Conservation (phyloP, 2,888 invertebrate species). For the Anagyrus pseudococci region DNA sequence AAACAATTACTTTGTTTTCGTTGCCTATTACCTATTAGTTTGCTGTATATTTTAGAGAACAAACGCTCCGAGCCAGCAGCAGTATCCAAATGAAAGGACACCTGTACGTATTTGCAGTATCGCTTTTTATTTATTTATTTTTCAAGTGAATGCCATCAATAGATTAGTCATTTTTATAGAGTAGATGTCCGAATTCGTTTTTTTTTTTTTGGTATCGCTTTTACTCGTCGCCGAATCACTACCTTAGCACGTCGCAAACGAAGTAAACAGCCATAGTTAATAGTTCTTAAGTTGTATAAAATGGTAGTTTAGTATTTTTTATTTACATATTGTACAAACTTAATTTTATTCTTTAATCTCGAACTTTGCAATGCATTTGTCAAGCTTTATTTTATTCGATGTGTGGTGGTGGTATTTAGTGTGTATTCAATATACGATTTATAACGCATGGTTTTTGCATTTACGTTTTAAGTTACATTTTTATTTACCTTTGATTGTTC, state of each 20-base stretch:
- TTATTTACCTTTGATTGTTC: background rate
- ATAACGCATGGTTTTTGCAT: background rate
- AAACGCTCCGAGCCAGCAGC: slow-evolving; percentile 53
- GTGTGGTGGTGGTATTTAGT: slow-evolving; percentile 17
- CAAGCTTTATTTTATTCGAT: slow-evolving; percentile 7
- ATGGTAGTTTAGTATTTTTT: background rate
- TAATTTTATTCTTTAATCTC: slow-evolving; percentile 6
- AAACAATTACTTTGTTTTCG: slow-evolving; percentile 60
- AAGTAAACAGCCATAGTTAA: too few relatives aligned
- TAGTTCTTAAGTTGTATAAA: too few relatives aligned
- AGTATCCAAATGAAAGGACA: slow-evolving; percentile 70
- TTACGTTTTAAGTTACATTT: too few relatives aligned
- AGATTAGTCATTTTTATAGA: background rate
- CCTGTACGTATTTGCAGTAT: slow-evolving; percentile 71
- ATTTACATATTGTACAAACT: background rate
- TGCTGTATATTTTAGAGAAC: slow-evolving; percentile 59
- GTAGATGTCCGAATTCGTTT: background rate
- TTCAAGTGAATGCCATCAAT: slow-evolving; percentile 17
- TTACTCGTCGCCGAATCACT: too few relatives aligned
- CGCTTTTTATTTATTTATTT: slow-evolving; percentile 16
- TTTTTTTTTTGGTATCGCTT: background rate
- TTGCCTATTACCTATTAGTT: slow-evolving; percentile 53
- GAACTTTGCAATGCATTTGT: slow-evolving; percentile 7
- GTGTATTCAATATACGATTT: background rate
- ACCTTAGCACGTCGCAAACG: too few relatives aligned